Evolutionary conservation across 1,140 invertebrate genomes (phyloP), one percentile per base, ranked within the genome.

Genomic region (Ips nitidus): DNA sequence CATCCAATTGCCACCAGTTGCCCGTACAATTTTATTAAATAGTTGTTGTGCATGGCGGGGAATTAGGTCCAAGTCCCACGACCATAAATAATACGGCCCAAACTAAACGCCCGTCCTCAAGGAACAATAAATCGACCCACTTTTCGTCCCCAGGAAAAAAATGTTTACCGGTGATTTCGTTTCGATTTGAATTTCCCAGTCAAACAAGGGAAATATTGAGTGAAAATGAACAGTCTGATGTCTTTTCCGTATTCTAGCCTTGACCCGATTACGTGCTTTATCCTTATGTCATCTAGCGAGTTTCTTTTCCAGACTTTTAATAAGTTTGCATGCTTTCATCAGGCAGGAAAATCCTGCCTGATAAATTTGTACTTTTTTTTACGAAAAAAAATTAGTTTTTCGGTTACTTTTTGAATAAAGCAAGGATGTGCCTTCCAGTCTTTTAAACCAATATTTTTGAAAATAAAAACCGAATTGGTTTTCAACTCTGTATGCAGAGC

Each of bases 1-100:
- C 63, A 55, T 65, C 53, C 63, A 65, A 65, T 65, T 65, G 63
- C 63, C 63, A 65, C 63, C 55, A 65, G 63, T 65, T 65, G 63
- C 63, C 45, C 39, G 50, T 56, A 65, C 63, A 62, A 62, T 45
- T 62, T 62, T 62, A 62, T 62, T 62, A 62, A 62, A 62, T 62
- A 62, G 60, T 62, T 62, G 42, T 38, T 52, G 60, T 47, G 60
- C 60, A 62, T 62, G 60, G 45, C 60, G 38, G 60, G 60, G 60
- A 62, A 62, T 62, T 36, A 62, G 47, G 60, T 22, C 22, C 22
- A 62, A 62, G 47, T 62, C 60, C 60, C 60, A 47, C 36, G 60
- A 36, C 60, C 38, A 62, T 62, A 62, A 62, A 62, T 62, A 62
- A 62, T 47, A 38, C 45, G 36, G 22, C 8, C 22, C 22, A 22